A percentile compares a stretch with the other conserved stretches of the same genome.
phyloP scores from a whole-genome alignment of 2,888 invertebrate species.

The Orthosia incerta region DNA sequence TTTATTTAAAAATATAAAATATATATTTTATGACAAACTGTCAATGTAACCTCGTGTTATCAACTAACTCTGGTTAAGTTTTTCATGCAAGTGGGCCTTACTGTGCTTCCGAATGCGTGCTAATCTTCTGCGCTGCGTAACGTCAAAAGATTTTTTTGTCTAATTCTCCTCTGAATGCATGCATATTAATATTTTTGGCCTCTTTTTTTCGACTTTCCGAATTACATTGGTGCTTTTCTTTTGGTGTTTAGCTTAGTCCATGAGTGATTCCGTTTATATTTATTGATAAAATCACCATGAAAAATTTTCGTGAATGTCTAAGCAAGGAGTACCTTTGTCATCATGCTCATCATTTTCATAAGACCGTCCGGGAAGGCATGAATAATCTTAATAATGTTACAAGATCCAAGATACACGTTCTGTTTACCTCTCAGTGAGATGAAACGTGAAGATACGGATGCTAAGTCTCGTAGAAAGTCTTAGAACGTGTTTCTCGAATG shows the following conservation, averaged over 20 bases:
- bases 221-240: neutral
- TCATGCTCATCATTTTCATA: neutral
- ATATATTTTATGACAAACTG: no score
- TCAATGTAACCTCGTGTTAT: no score
- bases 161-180: no score
- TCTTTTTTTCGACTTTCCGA: neutral
- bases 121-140: no score
- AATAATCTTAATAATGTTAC: conserved; percentile 41
- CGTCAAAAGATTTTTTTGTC: no score
- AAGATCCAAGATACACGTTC: conserved; percentile 56
- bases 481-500: conserved; percentile 36
- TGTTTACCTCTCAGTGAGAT: conserved; percentile 57
- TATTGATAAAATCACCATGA: neutral
- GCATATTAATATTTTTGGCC: neutral
- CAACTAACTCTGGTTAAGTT: no score
- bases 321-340: neutral
- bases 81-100: no score
- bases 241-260: neutral
- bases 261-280: neutral
- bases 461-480: conserved; percentile 54
- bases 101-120: no score
- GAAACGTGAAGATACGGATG: conserved; percentile 59
- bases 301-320: neutral
- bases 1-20: no score
- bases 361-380: conserved; percentile 27